Conservation (phyloP, 2,888 invertebrate genomes). For the Magallana nippona region DNA sequence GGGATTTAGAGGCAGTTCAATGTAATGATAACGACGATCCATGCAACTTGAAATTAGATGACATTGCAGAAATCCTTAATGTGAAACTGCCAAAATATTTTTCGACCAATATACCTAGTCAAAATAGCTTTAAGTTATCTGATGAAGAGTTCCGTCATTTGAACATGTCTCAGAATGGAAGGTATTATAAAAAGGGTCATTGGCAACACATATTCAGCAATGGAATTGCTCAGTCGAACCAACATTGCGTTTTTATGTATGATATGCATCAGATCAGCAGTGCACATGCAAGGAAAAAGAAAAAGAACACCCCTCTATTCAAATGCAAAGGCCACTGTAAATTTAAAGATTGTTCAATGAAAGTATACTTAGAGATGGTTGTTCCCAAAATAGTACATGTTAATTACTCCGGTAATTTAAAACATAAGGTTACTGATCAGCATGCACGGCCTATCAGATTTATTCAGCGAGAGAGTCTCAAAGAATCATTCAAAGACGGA, state of each 20-base stretch:
- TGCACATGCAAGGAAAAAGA: not conserved
- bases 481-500: not conserved
- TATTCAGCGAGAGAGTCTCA: not conserved
- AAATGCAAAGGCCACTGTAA: not conserved
- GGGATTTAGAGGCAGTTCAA: too few species aligned
- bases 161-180: not conserved
- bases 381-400: not conserved
- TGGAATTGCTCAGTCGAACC: not conserved
- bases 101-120: too few species aligned
- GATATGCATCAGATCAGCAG: not conserved
- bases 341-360: conserved; percentile 16
- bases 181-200: not conserved
- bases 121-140: too few species aligned
- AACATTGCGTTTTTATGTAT: not conserved
- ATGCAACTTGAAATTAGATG: too few species aligned
- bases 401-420: not conserved
- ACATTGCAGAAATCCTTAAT: too few species aligned
- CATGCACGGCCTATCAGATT: not conserved
- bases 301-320: not conserved
- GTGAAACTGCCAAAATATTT: too few species aligned
- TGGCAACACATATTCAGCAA: not conserved
- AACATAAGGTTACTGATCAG: not conserved
- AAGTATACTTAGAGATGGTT: not conserved
- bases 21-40: too few species aligned
- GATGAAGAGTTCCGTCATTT: too few species aligned